Evolutionary conservation across 2,888 invertebrate species (phyloP), one percentile per base, ranked within the genome.

Genomic region (Drosophila cognata): DNA sequence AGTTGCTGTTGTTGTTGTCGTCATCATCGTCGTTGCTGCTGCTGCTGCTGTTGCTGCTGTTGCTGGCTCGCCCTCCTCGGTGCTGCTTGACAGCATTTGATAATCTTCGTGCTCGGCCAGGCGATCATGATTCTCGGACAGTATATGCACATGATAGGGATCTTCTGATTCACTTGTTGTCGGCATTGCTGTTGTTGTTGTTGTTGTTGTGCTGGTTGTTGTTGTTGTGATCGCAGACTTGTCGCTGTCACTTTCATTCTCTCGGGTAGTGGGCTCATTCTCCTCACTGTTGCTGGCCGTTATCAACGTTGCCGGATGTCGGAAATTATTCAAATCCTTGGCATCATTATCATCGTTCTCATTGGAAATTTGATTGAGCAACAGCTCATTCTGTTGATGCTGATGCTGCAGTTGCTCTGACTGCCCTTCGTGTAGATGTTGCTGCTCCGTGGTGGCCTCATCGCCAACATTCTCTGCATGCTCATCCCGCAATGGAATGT

Each of bases 61-160:
- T 63, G 77, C 68, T 56, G 82, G 71, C 33, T 76, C 67, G 33
- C 80, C 71, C 68, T 88, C 91, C 69, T 91, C 91, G 58, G 89
- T 91, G 76, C 89, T 91, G 82, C 88, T 81, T 62, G 88, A 87
- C 38, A 91, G 77, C 91, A 92, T 89, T 84, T 92, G 91, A 86
- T 92, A 92, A 84, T 91, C 92, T 78, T 91, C 92, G 68, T 91
- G 92, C 76, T 91, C 92, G 72, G 91, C 91, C 81, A 92, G 84
- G 81, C 90, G 90, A 83, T 92, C 92, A 85, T 92, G 92, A 81
- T 91, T 92, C 72, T 92, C 92, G 55, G 92, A 92, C 67, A 92
- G 83, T 84, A 92, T 92, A 76, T 92, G 92, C 57, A 87, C 92
- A 90, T 92, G 92, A 82, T 92, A 92, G 56, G 92, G 92, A 91